Base-by-base conservation (phyloP, 2,113 vertebrate species). In the Ifrita kowaldi region DNA sequence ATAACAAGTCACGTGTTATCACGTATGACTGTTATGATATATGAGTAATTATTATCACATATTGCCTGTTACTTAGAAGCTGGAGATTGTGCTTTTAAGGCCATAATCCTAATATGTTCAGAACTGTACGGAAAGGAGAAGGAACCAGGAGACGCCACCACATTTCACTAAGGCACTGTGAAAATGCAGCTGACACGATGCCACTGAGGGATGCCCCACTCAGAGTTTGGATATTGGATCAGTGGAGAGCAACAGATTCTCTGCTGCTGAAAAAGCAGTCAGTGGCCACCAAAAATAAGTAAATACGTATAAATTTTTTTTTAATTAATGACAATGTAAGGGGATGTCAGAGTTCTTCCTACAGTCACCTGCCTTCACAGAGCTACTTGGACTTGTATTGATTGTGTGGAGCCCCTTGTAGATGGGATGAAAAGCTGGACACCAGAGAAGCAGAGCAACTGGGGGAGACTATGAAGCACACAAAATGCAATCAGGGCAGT, bases 341-440 rank as follows among this genome's bases (percentile, higher is more conserved):
- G 35, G 1, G 3, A 37, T 50, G 11, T n/a, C 50, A 57, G 50
- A 41, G 16, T 17, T 86, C 46, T 77, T 85, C 19, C 27, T 47
- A 18, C 5, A 13, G 20, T 56, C 32, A 26, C 63, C 16, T 1
- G 0, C 27, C 10, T 59, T 18, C 50, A 32, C 1, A 60, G 5
- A 71, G 22, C 41, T 65, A 21, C 28, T 53, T 35, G 11, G 27
- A 65, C 18, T 79, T 60, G 10, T 27, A 10, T 10, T 4, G 1
- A 21, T 41, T 44, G 11, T 21, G 19, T 16, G n/a, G 18, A 37
- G 22, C 30, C 14, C 10, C 12, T 10, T 50, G 76, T 42, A 65
- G 24, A 35, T 1, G 10, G 19, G 12, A 32, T 46, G 39, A 59
- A 55, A 69, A 70, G 27, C 26, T 63, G 52, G 69, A 56, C 50